Base-by-base conservation (phyloP, 2,888 invertebrate genomes). In the Gymnocheta viridis region DNA sequence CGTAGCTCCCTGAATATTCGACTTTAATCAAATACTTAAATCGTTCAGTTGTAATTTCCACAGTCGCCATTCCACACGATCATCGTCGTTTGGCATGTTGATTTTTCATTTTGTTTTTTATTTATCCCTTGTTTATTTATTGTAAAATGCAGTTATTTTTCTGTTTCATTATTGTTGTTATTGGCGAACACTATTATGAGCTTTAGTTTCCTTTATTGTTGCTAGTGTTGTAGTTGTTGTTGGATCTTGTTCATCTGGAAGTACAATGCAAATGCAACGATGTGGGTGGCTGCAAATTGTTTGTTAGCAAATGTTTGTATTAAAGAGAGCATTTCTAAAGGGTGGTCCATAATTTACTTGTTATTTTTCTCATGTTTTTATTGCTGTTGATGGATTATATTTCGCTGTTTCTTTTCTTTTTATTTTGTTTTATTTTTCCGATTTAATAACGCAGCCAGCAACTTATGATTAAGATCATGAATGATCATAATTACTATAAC, bases 341-440 rank as follows among this genome's bases (percentile, higher is more conserved):
- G 84, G 84, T 84, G 84, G 84, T 84, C 79, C 69, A 54, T 80
- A 81, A 81, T 78, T 84, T 76, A 62, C 69, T 82, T 76, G 74
- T 82, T 76, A 38, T 54, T 24, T 56, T 76, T 32, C 44, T 76
- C 74, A 54, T 69, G 74, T 82, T 80, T 70, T 76, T 76, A 41
- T 54, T 82, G 47, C 38, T 74, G 81, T 70, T 82, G 32, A 3
- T n/a, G 54, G 76, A 76, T 82, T 56, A 19, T 2, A 82, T 82
- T 82, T 54, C 81, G 47, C 10, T 69, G 69, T 70, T 81, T 54
- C 38, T 38, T 41, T 51, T 62, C 35, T 58, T 49, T 51, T 54
- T 41, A 4, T 32, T 54, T 19, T 5, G 54, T 17, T 67, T 56
- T 56, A 35, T 66, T 66, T 27, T n/a, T 17, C 9, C 19, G 14